Base-by-base conservation (phyloP, 2,797 vertebrate species). In the Alectoris magna region DNA sequence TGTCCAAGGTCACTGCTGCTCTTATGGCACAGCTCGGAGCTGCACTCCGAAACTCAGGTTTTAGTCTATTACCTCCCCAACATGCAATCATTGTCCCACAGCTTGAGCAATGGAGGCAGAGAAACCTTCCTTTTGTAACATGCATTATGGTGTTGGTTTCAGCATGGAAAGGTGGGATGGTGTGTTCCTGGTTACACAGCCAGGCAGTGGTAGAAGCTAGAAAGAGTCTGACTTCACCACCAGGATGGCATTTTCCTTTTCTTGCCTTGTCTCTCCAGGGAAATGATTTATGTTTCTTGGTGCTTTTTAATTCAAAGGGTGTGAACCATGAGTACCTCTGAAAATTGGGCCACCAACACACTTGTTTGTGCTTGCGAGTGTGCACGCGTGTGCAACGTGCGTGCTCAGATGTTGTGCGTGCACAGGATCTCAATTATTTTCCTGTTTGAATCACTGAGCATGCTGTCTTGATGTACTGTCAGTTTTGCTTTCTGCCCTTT, bases 401-500 rank as follows among this genome's bases (percentile, higher is more conserved):
- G 0, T 64, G 60, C 51, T 84, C 1, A 0, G 60, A 39, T 53
- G 21, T 48, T 87, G 87, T 72, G 51, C 63, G 17, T 70, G 48
- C 22, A 36, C 39, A 76, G 48, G 90, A 83, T 74, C 78, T 96
- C 91, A 94, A 94, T 96, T 96, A 88, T 94, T 94, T 94, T 95
- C 56, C 69, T 88, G 71, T 87, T 95, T 95, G 93, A 94, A 81
- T 92, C 90, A 51, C 12, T 85, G 64, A 68, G 51, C 70, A 3
- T 66, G 43, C 76, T 88, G 91, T 93, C 96, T 94, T 84, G 84
- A 92, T 93, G 76, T 91, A 78, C 87, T 95, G 88, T 95, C 94
- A 87, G 69, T 92, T 96, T 95, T 95, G 78, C 76, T 96, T 96
- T 96, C 87, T 95, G 90, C 71, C 87, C 69, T 96, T 94, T 77